Base-by-base conservation (phyloP, 2,113 vertebrate species). In the Aleadryas rufinucha region DNA sequence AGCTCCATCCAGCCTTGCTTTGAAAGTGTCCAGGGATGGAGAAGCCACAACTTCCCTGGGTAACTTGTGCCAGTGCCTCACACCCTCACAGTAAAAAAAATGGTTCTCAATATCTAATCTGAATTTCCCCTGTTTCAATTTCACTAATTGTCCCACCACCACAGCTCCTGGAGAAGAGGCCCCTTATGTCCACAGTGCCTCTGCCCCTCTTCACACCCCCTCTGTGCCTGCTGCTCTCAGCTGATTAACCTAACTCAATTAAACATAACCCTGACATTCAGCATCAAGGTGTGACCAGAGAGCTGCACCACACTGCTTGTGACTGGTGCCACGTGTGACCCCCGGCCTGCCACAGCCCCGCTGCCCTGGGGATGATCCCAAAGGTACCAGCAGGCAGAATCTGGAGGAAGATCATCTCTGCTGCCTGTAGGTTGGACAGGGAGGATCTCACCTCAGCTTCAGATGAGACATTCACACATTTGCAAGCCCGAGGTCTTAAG, bases 281-380 rank as follows among this genome's bases (percentile, higher is more conserved):
- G 0, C 7, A 4, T 1, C 39, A 16, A n/a, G 65, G 26, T 47
- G 33, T 4, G 42, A 41, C 6, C 52, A 28, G 10, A 3, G 21
- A 53, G 15, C 31, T 1, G 5, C 27, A 37, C 5, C 16, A 1
- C 0, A 0, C 10, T 11, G 30, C 39, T 17, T 2, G 18, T 23
- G 72, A 13, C 47, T 44, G 28, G 17, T 1, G 7, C 17, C 39
- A 37, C 0, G 0, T 1, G 5, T 20, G 64, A 22, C 7, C 44
- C 23, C 21, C 1, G 0, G 27, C 16, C 24, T 81, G 60, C 18
- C 13, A 0, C 13, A 61, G 19, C 26, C 61, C 39, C 15, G 1
- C 18, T 22, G 35, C 28, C 49, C 47, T 2, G 1, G 4, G 57
- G 33, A 31, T 41, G 49, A 33, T 35, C 53, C 80, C 15, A 0